Conservation (phyloP, 2,113 vertebrate species). For the Dipodomys ordii region DNA sequence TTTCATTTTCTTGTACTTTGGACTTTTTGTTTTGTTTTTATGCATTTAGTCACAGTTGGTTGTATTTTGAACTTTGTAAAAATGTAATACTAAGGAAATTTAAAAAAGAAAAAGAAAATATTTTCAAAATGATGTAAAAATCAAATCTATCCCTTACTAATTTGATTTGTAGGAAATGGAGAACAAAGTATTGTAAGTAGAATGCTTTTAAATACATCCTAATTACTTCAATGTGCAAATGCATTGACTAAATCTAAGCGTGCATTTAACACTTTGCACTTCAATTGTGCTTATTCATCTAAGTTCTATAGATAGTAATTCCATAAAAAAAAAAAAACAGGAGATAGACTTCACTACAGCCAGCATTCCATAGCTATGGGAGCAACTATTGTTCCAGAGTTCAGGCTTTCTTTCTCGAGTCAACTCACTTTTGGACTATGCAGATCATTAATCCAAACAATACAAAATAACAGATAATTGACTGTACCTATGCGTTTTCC, state of each 20-base stretch:
- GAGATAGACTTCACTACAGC: constrained; percentile 34
- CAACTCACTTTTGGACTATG: constrained; percentile 49
- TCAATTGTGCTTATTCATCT: constrained; percentile 75
- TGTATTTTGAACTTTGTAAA: constrained; percentile 89
- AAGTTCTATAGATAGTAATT: constrained; percentile 72
- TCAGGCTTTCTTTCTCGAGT: constrained; percentile 43
- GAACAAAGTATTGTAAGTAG: constrained; percentile 89
- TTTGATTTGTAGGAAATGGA: constrained; percentile 90
- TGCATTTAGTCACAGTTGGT: constrained; percentile 89
- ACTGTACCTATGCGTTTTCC: constrained; percentile 30
- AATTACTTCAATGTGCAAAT: constrained; percentile 92
- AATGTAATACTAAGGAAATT: constrained; percentile 90
- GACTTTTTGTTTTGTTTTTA: constrained; percentile 87
- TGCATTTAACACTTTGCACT: constrained; percentile 84
- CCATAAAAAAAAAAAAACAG: constrained; percentile 27
- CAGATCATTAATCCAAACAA: constrained; percentile 63
- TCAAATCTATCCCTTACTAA: constrained; percentile 89
- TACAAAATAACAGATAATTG: constrained; percentile 63
- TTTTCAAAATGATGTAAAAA: constrained; percentile 91
- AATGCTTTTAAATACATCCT: constrained; percentile 90
- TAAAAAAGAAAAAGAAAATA: constrained; percentile 90
- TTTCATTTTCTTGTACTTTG: constrained; percentile 89
- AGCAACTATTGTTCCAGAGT: constrained; percentile 47
- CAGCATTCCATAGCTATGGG: constrained; percentile 21
- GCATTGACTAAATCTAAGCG: constrained; percentile 86